phyloP scores from a whole-genome alignment of 1,140 invertebrate genomes.

The Brevipalpus yothersi region DNA sequence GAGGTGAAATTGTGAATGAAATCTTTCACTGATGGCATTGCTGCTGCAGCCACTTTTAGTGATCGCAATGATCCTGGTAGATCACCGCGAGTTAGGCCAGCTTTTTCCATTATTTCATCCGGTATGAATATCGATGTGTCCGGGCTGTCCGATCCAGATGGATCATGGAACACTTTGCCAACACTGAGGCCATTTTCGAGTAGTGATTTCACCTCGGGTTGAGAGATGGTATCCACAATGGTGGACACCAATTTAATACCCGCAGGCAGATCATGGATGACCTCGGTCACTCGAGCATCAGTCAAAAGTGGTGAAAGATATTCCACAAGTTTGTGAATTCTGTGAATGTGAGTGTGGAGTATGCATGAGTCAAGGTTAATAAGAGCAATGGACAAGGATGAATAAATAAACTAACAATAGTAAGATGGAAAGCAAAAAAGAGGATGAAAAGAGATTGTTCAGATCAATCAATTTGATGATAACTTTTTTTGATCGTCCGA shows the following conservation, averaged over 20 bases:
- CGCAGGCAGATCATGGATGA: constrained; percentile 12
- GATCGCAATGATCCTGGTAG: constrained; percentile 5
- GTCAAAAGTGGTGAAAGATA: constrained; percentile 11
- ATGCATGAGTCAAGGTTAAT: too few species aligned
- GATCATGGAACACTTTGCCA: too few species aligned
- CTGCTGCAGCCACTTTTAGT: constrained; percentile 5
- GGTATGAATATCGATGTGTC: not conserved
- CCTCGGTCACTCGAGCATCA: constrained; percentile 10
- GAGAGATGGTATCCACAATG: constrained; percentile 11
- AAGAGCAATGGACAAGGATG: too few species aligned
- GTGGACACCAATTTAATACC: constrained; percentile 12
- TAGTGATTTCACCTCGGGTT: constrained; percentile 8
- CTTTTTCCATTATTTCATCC: constrained; percentile 10
- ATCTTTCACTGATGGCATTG: constrained; percentile 8
- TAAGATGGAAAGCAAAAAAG: too few species aligned
- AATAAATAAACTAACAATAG: too few species aligned
- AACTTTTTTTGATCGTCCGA: too few species aligned
- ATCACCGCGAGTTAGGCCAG: constrained; percentile 3
- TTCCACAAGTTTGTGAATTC: constrained; percentile 13
- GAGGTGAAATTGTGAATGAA: constrained; percentile 6
- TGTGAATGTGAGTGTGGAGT: constrained; percentile 1
- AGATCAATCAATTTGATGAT: too few species aligned
- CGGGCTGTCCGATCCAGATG: not conserved
- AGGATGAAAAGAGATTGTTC: too few species aligned
- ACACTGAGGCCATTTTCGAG: constrained; percentile 5